These are phyloP conservation scores for Bombyx mori DNA, from an alignment of 1,140 invertebrate species.

Conservation along the genomic window ASM3026992v2 NC_085110.1:17174001-17174500, in stretches of 20 bases:
- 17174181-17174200: slow-evolving; percentile 67
- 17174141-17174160: slow-evolving; percentile 41
- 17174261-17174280: slow-evolving; percentile 16
- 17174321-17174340: slow-evolving; percentile 9
- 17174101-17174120: slow-evolving; percentile 15
- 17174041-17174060: too few species aligned
- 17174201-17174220: slow-evolving; percentile 62
- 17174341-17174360: too few species aligned
- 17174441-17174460: neutral
- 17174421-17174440: neutral
- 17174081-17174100: neutral
- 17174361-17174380: slow-evolving; percentile 18
- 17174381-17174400: slow-evolving; percentile 41
- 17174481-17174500: too few species aligned
- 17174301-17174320: slow-evolving; percentile 7
- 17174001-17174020: too few species aligned
- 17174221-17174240: slow-evolving; percentile 65
- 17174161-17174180: slow-evolving; percentile 40
- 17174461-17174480: too few species aligned
- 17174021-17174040: too few species aligned
- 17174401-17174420: slow-evolving; percentile 18
- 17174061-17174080: too few species aligned
- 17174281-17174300: slow-evolving; percentile 27
- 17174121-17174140: slow-evolving; percentile 9
- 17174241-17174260: slow-evolving; percentile 58